Evolutionary conservation across 2,113 vertebrate genomes (phyloP).

Genomic region (Empidonax traillii): DNA sequence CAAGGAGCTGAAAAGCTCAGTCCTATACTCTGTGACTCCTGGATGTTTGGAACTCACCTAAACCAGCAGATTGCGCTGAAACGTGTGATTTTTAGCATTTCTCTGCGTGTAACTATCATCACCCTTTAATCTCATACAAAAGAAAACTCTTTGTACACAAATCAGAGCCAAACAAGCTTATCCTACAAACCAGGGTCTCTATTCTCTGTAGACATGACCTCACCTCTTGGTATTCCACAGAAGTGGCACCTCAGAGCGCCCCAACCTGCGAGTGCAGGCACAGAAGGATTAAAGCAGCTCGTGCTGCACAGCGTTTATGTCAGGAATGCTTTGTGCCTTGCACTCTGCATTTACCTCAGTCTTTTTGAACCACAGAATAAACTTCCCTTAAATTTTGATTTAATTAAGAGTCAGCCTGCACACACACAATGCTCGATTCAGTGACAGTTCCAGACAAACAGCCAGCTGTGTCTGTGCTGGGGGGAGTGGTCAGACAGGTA

Average conservation of each 20-base stretch:
- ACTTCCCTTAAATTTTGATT: neutral
- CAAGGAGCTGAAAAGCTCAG: neutral
- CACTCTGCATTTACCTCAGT: neutral
- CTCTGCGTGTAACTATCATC: neutral
- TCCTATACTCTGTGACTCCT: neutral
- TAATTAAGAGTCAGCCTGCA: neutral
- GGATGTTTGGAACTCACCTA: neutral
- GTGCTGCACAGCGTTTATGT: neutral
- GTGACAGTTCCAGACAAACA: accelerated
- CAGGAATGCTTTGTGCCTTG: neutral
- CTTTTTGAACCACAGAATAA: neutral
- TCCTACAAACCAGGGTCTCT: neutral
- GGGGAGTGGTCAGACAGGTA: neutral
- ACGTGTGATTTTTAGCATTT: neutral
- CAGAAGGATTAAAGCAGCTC: neutral
- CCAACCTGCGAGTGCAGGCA: neutral
- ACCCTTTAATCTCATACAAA: neutral
- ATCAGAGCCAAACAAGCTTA: neutral
- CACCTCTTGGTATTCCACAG: neutral
- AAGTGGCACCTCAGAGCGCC: neutral
- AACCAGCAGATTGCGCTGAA: neutral
- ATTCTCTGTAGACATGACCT: neutral
- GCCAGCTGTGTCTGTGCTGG: neutral
- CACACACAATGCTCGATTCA: neutral
- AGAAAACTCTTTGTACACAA: neutral